Conservation (phyloP, 2,113 vertebrate genomes). For the Rhynchopsitta pachyrhyncha region DNA sequence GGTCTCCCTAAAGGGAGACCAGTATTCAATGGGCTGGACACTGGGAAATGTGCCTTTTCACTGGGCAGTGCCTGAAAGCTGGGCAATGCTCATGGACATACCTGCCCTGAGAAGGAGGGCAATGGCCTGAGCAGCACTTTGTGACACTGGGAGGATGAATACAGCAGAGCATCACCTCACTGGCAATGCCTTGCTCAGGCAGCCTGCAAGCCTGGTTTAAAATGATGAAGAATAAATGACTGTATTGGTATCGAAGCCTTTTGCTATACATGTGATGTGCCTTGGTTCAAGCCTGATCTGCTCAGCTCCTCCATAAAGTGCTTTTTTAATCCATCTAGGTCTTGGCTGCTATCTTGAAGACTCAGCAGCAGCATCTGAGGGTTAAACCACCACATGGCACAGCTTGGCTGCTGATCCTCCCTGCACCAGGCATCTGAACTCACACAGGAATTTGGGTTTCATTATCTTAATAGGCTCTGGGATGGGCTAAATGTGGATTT, state of each 20-base stretch:
- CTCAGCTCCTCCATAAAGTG: neutral
- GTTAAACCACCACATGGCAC: accelerated
- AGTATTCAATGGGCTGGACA: neutral
- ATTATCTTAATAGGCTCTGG: neutral
- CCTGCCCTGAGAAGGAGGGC: neutral
- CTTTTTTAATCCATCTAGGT: neutral
- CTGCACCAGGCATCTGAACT: neutral
- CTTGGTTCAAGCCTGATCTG: neutral
- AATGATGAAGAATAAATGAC: neutral
- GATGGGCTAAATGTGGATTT: neutral
- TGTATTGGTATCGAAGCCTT: accelerated
- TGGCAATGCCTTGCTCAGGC: neutral
- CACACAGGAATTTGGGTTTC: neutral
- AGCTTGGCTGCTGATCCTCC: neutral
- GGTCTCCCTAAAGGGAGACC: neutral
- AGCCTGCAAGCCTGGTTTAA: neutral
- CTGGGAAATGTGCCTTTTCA: neutral
- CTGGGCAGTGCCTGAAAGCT: neutral
- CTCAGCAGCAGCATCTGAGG: neutral
- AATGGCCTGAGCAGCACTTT: accelerated
- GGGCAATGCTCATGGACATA: accelerated
- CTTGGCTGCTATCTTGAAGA: neutral
- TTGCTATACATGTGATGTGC: accelerated
- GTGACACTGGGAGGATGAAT: accelerated
- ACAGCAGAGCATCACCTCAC: accelerated